Base-by-base conservation (phyloP, 1,140 invertebrate species). In the Philotrypesis tridentata region DNA sequence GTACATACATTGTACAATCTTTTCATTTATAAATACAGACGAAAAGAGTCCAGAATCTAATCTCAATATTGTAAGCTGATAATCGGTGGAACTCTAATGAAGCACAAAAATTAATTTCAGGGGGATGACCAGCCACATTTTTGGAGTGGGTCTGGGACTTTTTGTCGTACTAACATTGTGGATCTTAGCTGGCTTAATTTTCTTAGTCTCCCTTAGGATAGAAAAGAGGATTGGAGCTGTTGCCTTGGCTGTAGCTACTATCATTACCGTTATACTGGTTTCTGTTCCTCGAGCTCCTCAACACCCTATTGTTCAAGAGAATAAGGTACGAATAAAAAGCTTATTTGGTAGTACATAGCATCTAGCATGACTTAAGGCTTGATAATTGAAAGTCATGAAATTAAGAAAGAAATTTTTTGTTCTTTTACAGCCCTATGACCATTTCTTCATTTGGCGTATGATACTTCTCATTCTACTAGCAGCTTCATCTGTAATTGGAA, bases 91-190 rank as follows among this genome's bases (percentile, higher is more conserved):
- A n/a, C n/a, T n/a, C n/a, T 55, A 55, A 55, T 17, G 21, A 55
- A 17, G 48, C 6, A 21, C 6, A 37, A 17, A 8, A 17, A 31
- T 70, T 6, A 31, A 37, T 77, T 65, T 7, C 71, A 88, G 85
- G 87, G 89, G 85, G 71, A 91, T 92, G 91, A 91, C 92, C 88
- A 90, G 90, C 83, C 88, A 92, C 82, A 89, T 93, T 82, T 91
- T 93, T 84, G 93, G 90, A 83, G 89, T 93, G 78, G 93, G 93
- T 82, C 86, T 93, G 83, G 93, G 93, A 82, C 87, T 93, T 61
- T 93, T 94, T 84, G 88, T 94, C 75, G 87, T 94, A 82, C 87
- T 94, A 72, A 89, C 90, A 77, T 84, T 94, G 79, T 94, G 93
- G 93, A 87, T 92, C 79, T 84, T 91, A 43, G 92, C 93, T 63